Evolutionary conservation across 2,888 invertebrate species (phyloP).

Genomic region (Caenorhabditis imperialis): DNA sequence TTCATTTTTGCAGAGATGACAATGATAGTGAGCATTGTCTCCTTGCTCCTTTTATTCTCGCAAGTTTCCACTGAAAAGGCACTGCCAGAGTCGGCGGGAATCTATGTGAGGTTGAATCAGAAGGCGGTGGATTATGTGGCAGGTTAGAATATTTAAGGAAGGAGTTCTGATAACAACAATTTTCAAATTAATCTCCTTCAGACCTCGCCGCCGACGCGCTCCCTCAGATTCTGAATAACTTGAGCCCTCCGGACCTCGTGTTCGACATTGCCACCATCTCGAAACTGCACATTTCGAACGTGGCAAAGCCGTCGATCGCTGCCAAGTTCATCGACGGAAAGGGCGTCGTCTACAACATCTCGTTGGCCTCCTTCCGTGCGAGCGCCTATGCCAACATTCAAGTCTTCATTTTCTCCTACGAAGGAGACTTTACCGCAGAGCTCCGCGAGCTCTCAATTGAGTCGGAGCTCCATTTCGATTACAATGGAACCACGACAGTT

Average conservation of each 20-base stretch:
- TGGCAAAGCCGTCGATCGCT: conserved; percentile 64
- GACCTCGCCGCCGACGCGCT: conserved; percentile 62
- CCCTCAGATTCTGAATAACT: conserved; percentile 59
- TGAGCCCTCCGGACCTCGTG: conserved; percentile 58
- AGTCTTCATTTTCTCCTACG: conserved; percentile 53
- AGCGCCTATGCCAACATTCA: conserved; percentile 47
- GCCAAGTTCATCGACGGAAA: conserved; percentile 67
- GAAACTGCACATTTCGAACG: conserved; percentile 53
- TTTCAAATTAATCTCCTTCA: conserved; percentile 8
- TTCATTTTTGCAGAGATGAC: conserved; percentile 12
- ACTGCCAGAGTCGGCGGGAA: conserved; percentile 51
- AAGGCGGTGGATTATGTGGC: conserved; percentile 62
- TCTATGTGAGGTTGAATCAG: conserved; percentile 62
- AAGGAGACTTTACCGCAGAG: conserved; percentile 58
- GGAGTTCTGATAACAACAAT: neutral
- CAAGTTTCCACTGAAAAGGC: conserved; percentile 4
- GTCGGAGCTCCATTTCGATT: conserved; percentile 60
- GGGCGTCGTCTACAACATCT: conserved; percentile 59
- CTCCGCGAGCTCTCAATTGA: conserved; percentile 58
- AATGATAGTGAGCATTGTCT: too few relatives aligned
- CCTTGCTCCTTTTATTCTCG: neutral
- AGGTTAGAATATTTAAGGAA: conserved; percentile 28
- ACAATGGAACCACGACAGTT: conserved; percentile 58
- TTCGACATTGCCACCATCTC: conserved; percentile 46
- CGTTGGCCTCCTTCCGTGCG: conserved; percentile 51